Base-by-base conservation (phyloP, 2,888 invertebrate species). In the Sarcophaga variegata region DNA sequence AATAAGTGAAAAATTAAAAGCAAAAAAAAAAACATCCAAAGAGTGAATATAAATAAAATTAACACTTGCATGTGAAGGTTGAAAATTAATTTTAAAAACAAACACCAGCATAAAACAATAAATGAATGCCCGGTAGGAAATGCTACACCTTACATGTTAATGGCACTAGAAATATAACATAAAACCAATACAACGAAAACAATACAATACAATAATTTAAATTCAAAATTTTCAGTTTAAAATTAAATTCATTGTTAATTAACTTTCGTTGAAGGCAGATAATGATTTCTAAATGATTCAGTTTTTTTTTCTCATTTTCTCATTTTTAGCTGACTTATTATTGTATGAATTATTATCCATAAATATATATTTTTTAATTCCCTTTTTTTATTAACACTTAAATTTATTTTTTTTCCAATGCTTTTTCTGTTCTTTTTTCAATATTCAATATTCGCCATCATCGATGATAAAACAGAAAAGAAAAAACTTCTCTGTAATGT, bases 21-120 rank as follows among this genome's bases (percentile, higher is more conserved):
- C 37, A 37, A 10, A 37, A 37, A 37, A 37, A 37, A 37, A 37
- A 6, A 8, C 1, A 8, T 2, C 69, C 63, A 54, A 63, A 12
- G n/a, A 22, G 22, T 45, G 14, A 76, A 59, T 14, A 76, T 81
- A 76, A 81, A 81, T 76, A 64, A 76, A 76, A 81, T 81, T 81
- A 76, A 76, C 74, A 81, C 63, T 81, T 75, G 75, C 74, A 63
- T 69, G n/a, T 69, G 69, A 69, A 69, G 75, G 70, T 63, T 81
- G 74, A 37, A 75, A n/a, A 25, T 75, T 69, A 74, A 81, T 62
- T 81, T 69, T 67, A 74, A 81, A 37, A 67, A 25, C 27, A 67
- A 81, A 74, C 5, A 60, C 74, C 74, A 14, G 45, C 71, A 64
- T 49, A 17, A 12, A 37, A 37, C 37, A 37, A 8, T 8, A 37